Evolutionary conservation across 2,113 vertebrate genomes (phyloP).

Genomic region (Menura novaehollandiae): DNA sequence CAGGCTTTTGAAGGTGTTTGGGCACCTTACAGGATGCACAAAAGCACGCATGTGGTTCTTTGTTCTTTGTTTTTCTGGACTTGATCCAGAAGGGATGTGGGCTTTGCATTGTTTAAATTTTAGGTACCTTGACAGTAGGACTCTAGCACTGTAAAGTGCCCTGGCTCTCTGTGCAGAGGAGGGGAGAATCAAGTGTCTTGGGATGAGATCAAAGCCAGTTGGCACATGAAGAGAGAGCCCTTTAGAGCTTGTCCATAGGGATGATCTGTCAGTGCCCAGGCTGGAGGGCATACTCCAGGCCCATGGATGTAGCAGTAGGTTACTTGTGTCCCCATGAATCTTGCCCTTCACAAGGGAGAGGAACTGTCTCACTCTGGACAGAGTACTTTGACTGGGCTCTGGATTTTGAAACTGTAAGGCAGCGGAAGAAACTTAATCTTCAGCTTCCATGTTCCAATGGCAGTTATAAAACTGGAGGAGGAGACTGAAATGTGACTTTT

Average conservation of each 20-base stretch:
- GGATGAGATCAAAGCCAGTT: background rate
- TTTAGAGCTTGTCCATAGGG: background rate
- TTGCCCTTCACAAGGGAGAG: background rate
- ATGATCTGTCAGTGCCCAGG: background rate
- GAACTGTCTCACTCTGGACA: background rate
- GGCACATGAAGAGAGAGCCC: background rate
- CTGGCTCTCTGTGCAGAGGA: background rate
- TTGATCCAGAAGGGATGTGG: slow-evolving; percentile 22
- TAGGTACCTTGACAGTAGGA: background rate
- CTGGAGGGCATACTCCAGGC: background rate
- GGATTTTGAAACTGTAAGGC: background rate
- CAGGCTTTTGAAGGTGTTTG: background rate
- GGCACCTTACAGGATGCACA: background rate
- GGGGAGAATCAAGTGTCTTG: background rate
- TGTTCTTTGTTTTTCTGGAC: slow-evolving; percentile 16
- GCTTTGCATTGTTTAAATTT: background rate
- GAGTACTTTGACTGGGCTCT: background rate
- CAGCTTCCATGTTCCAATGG: background rate
- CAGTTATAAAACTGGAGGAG: background rate
- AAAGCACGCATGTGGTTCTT: background rate
- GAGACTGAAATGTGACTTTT: background rate
- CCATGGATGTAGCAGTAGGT: background rate
- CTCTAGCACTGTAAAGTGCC: background rate
- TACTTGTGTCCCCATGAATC: background rate
- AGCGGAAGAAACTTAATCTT: background rate